Evolutionary conservation across 1,140 invertebrate genomes (phyloP).

Genomic region (Thrips palmi): DNA sequence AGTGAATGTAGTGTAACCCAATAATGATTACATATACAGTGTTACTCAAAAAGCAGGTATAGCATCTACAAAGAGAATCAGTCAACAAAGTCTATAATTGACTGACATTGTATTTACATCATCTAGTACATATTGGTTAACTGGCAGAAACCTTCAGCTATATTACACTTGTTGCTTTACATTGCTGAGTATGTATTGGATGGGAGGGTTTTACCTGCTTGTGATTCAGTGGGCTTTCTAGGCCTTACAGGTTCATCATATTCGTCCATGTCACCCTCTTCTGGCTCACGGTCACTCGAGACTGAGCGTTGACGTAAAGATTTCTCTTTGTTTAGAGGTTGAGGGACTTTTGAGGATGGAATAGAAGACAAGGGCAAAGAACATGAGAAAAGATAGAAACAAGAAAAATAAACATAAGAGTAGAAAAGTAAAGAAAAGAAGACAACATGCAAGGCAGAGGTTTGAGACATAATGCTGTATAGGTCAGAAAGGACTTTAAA

Average conservation of each 20-base stretch:
- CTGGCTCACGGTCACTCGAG: slow-evolving; percentile 40
- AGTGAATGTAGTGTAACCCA: too few relatives aligned
- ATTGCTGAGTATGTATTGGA: not conserved
- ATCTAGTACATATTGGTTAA: too few relatives aligned
- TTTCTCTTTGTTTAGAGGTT: slow-evolving; percentile 47
- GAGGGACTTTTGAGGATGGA: slow-evolving; percentile 30
- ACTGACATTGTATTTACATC: too few relatives aligned
- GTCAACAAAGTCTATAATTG: too few relatives aligned
- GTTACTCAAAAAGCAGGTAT: too few relatives aligned
- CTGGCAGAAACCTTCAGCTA: too few relatives aligned
- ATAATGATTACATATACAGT: too few relatives aligned
- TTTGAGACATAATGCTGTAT: too few relatives aligned
- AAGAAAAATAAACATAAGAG: slow-evolving; percentile 4
- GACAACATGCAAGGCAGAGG: not conserved
- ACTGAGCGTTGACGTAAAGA: slow-evolving; percentile 41
- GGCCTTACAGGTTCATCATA: slow-evolving; percentile 46
- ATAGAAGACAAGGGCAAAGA: slow-evolving; percentile 11
- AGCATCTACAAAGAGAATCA: too few relatives aligned
- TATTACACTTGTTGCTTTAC: too few relatives aligned
- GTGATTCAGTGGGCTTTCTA: slow-evolving; percentile 29
- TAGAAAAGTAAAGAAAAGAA: slow-evolving; percentile 4
- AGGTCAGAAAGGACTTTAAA: too few relatives aligned
- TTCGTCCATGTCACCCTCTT: slow-evolving; percentile 34
- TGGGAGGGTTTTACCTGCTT: slow-evolving; percentile 13
- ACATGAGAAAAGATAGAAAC: slow-evolving; percentile 6